These are phyloP conservation scores for Acyrthosiphon pisum DNA, from an alignment of 1,140 invertebrate genomes.

Conservation along the genomic window DNA sequence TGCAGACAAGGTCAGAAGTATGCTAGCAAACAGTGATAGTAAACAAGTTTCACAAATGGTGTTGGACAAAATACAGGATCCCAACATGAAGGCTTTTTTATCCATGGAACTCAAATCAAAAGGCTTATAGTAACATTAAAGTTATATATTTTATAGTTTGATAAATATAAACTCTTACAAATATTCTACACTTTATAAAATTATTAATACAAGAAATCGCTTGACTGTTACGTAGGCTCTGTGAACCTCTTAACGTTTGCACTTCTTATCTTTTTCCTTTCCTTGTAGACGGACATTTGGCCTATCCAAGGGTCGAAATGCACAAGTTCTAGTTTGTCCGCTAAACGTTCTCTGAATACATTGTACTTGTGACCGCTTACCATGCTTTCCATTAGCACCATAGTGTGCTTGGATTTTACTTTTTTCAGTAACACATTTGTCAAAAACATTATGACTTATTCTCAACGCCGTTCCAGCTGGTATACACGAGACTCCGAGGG, in stretches of 20 bases:
- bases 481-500: background rate
- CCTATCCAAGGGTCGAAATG: conserved; percentile 78
- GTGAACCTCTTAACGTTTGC: conserved; percentile 49
- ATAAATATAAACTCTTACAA: background rate
- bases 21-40: conserved; percentile 72
- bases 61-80: conserved; percentile 79
- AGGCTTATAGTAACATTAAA: background rate
- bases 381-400: conserved; percentile 79
- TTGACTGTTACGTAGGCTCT: background rate
- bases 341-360: conserved; percentile 73
- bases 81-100: conserved; percentile 81
- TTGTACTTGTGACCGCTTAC: conserved; percentile 76
- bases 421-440: conserved; percentile 61
- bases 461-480: background rate
- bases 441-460: conserved; percentile 60
- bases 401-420: conserved; percentile 65
- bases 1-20: conserved; percentile 78
- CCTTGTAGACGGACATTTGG: conserved; percentile 69
- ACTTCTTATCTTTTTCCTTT: conserved; percentile 73
- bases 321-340: conserved; percentile 79
- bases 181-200: background rate
- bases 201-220: background rate
- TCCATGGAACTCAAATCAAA: conserved; percentile 71
- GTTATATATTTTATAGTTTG: conserved; percentile 20
- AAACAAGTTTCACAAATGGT: conserved; percentile 75